Evolutionary conservation across 1,140 invertebrate genomes (phyloP).

Genomic region (Hermetia illucens): DNA sequence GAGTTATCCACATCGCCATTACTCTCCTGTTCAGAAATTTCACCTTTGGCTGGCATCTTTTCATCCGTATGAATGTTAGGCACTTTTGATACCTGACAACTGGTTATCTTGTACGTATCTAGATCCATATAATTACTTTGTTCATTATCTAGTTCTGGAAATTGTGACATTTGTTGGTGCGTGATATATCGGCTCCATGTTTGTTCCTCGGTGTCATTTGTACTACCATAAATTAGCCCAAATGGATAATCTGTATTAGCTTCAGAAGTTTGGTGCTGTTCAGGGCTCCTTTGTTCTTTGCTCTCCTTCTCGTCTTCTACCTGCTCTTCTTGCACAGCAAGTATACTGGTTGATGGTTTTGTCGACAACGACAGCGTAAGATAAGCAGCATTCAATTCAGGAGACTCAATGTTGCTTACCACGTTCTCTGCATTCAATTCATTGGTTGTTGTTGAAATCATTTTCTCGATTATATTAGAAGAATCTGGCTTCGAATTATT

Average conservation of each 20-base stretch:
- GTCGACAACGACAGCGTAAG: no score
- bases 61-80: conserved; percentile 68
- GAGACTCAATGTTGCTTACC: no score
- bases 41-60: conserved; percentile 66
- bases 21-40: conserved; percentile 68
- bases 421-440: no score
- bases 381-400: no score
- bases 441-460: no score
- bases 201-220: background rate
- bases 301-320: no score
- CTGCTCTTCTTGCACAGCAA: no score
- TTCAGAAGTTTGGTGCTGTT: conserved; percentile 7
- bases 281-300: conserved; percentile 1
- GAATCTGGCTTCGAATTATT: no score
- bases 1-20: conserved; percentile 54
- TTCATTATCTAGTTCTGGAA: conserved; percentile 13
- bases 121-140: conserved; percentile 5
- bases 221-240: conserved; percentile 8
- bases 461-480: no score
- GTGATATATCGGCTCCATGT: conserved; percentile 5
- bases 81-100: no score
- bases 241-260: conserved; percentile 9
- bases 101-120: background rate
- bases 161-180: conserved; percentile 21
- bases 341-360: no score